Evolutionary conservation across 2,113 vertebrate genomes (phyloP).

Genomic region (Recurvirostra avosetta): DNA sequence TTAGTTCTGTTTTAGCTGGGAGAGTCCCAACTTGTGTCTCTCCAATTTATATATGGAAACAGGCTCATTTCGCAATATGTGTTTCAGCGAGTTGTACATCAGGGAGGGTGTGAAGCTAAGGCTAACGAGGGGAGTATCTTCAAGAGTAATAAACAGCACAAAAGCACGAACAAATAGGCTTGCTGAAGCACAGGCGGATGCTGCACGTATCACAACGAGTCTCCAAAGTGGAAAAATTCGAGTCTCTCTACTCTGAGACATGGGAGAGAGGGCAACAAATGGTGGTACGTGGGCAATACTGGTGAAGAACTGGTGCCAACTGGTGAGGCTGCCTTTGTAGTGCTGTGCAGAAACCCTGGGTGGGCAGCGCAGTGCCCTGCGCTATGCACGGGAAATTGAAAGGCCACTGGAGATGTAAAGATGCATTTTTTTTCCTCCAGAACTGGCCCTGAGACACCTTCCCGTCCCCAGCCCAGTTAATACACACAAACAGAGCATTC

Average conservation of each 20-base stretch:
- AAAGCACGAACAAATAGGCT: background rate
- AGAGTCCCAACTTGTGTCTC: slow-evolving; percentile 14
- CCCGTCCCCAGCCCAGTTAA: background rate
- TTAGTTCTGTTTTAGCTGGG: slow-evolving; percentile 32
- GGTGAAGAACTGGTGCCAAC: background rate
- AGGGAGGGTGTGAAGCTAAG: slow-evolving; percentile 21
- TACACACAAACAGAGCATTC: background rate
- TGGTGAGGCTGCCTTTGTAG: background rate
- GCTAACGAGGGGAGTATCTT: background rate
- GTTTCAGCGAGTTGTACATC: background rate
- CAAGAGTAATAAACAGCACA: background rate
- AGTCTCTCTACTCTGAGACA: background rate
- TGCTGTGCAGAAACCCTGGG: background rate
- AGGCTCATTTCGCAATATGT: background rate
- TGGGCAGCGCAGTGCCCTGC: background rate
- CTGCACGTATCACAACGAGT: background rate
- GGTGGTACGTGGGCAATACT: background rate
- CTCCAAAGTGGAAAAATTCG: background rate
- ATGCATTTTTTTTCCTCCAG: background rate
- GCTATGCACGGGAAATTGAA: background rate
- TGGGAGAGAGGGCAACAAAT: rapidly evolving
- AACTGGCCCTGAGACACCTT: background rate
- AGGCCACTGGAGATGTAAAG: background rate
- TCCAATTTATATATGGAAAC: background rate
- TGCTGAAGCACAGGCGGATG: background rate